Conservation (phyloP, 2,888 invertebrate genomes). For the Rhimphoctona megacephalus region DNA sequence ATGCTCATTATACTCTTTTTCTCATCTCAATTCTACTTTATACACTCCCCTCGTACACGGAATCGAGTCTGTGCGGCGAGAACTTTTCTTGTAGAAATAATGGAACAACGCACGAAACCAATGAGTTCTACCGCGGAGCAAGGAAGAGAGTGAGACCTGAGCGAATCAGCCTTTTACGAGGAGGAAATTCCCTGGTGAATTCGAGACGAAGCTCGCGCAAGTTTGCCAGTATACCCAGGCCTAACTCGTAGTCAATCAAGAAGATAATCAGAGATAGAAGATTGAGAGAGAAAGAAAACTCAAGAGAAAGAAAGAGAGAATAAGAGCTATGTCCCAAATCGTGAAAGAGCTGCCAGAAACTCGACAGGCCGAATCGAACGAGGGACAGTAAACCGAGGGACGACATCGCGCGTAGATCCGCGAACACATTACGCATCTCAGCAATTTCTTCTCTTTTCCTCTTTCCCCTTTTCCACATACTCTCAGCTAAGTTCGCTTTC, state of each 20-base stretch:
- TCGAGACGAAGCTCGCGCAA: slow-evolving; percentile 48
- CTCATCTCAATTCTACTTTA: slow-evolving; percentile 64
- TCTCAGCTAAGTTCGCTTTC: slow-evolving; percentile 37
- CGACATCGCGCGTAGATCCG: slow-evolving; percentile 51
- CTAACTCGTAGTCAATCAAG: slow-evolving; percentile 73
- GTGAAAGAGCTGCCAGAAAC: slow-evolving; percentile 65
- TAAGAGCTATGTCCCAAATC: slow-evolving; percentile 58
- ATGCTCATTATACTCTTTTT: slow-evolving; percentile 56
- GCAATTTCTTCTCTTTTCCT: slow-evolving; percentile 34
- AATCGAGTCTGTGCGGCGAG: slow-evolving; percentile 26
- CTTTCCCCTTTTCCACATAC: slow-evolving; percentile 6
- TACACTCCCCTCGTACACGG: slow-evolving; percentile 57
- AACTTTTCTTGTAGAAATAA: slow-evolving; percentile 57
- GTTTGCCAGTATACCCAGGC: slow-evolving; percentile 65
- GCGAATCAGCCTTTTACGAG: slow-evolving; percentile 68
- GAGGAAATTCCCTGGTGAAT: slow-evolving; percentile 68
- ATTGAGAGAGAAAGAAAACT: not conserved
- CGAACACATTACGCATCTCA: slow-evolving; percentile 55
- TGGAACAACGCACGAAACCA: slow-evolving; percentile 51
- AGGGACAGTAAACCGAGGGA: slow-evolving; percentile 64
- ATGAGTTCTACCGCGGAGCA: slow-evolving; percentile 43
- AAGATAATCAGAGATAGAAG: slow-evolving; percentile 71
- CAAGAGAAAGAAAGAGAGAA: not conserved
- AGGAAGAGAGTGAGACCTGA: slow-evolving; percentile 36
- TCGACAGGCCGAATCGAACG: slow-evolving; percentile 65